Percentiles rank a stretch among this genome's conserved stretches.
phyloP scores from a whole-genome alignment of 2,113 vertebrate genomes.

The Erythrolamprus reginae region DNA sequence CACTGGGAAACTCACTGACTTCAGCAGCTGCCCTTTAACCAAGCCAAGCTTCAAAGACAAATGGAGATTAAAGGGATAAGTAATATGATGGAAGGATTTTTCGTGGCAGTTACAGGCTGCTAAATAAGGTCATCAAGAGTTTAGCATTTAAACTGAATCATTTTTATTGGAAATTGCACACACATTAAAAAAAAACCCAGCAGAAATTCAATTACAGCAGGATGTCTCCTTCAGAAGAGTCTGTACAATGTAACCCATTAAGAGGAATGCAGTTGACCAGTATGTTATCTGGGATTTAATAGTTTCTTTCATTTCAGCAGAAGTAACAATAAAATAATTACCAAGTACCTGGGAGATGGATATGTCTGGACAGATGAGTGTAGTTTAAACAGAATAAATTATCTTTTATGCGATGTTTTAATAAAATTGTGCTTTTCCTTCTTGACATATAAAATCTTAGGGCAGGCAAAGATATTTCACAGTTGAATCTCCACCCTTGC shows the following conservation, averaged over 20 bases:
- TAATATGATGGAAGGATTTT: neutral
- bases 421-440: neutral
- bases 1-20: neutral
- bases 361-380: neutral
- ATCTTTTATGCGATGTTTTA: neutral
- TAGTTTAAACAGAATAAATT: neutral
- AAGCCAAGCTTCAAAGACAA: neutral
- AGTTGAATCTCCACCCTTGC: neutral
- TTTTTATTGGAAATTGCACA: slow-evolving; percentile 1
- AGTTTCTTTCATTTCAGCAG: neutral
- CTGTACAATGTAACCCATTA: neutral
- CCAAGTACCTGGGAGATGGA: neutral
- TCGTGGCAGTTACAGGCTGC: neutral
- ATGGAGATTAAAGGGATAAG: neutral
- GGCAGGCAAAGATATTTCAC: neutral
- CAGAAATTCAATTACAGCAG: neutral
- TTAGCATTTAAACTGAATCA: neutral
- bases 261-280: neutral
- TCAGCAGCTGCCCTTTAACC: slow-evolving; percentile 1
- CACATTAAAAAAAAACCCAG: neutral
- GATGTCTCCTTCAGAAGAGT: neutral
- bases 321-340: neutral
- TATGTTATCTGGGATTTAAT: neutral
- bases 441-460: neutral
- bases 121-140: slow-evolving; percentile 1